Base-by-base conservation (phyloP, 1,140 invertebrate species). In the Drosophila asahinai region DNA sequence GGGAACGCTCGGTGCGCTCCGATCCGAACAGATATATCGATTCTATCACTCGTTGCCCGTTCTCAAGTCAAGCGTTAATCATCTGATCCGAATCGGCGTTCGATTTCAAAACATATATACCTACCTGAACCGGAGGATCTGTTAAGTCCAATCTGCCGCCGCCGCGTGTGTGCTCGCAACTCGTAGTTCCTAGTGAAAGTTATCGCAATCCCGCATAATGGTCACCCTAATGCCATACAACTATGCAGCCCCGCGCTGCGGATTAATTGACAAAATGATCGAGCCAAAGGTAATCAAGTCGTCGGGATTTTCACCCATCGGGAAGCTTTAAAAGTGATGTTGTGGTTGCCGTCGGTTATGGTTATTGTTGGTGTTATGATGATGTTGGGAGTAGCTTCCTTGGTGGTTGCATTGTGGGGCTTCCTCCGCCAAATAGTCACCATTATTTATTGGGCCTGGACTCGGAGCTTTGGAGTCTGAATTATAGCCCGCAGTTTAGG, bases 261-360 rank as follows among this genome's bases (percentile, higher is more conserved):
- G 94, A 82, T 94, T 94, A 94, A 94, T 94, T 83, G 94, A 94
- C 81, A 94, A 94, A 91, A 94, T 94, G 94, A 94, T 94, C 80
- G 94, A 94, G 81, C 94, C 94, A 73, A 94, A 94, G 94, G 94
- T 94, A 94, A 86, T 80, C 55, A 80, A 76, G 58, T 77, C 45
- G 64, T 57, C 51, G 33, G 25, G 33, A 55, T 38, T 42, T 52
- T 45, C 48, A 25, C 47, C 47, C 45, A 51, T n/a, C 27, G 36
- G n/a, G 84, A 87, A 87, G 84, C 84, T 84, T 65, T 84, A 87
- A 72, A 87, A 90, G 86, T 87, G 84, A 66, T 63, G 71, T 62
- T 87, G 77, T 80, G 66, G 60, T 25, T 77, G 75, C 75, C 75
- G 75, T 68, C 75, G 75, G 72, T 67, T 71, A 67, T 67, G 54